Percentiles rank a stretch among this genome's conserved stretches.
These are phyloP conservation scores for Mormyrus lacerda DNA, from an alignment of 2,113 vertebrate species.

Conservation along the genomic window DNA sequence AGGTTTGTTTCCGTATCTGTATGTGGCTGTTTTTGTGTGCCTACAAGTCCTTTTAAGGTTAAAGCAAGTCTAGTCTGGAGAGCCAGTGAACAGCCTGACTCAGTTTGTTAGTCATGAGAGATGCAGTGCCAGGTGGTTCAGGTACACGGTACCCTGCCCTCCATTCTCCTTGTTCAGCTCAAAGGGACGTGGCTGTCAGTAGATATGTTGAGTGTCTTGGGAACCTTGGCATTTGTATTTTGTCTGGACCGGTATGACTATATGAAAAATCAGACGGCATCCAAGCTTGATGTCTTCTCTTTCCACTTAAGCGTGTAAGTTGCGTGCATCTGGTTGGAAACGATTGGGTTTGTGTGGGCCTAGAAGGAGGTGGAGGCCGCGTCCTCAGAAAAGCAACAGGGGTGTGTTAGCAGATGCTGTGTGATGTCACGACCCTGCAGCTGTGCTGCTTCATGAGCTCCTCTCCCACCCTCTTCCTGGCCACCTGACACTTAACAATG, in stretches of 20 bases:
- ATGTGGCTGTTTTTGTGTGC: background rate
- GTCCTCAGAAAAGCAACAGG: slow-evolving; percentile 33
- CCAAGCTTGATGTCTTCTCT: background rate
- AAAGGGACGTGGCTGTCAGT: background rate
- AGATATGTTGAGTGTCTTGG: background rate
- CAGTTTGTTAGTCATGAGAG: background rate
- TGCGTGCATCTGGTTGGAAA: background rate
- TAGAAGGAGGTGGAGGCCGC: background rate
- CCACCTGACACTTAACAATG: slow-evolving; percentile 65
- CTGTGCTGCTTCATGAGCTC: slow-evolving; percentile 59
- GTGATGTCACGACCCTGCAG: slow-evolving; percentile 66
- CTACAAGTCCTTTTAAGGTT: slow-evolving; percentile 6
- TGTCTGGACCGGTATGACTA: background rate
- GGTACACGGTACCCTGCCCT: background rate
- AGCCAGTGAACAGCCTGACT: slow-evolving; percentile 30
- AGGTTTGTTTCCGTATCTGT: background rate
- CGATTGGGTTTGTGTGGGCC: background rate
- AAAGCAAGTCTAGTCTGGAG: slow-evolving; percentile 25
- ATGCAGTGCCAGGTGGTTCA: background rate
- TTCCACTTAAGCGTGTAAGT: background rate
- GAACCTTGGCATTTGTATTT: background rate
- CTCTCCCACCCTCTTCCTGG: slow-evolving; percentile 14
- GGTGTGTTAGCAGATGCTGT: slow-evolving; percentile 61
- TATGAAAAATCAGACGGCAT: background rate
- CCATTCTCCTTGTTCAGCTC: background rate